Evolutionary conservation across 2,888 invertebrate genomes (phyloP), one percentile per base, ranked within the genome.

Genomic region (Dendrolimus pini): DNA sequence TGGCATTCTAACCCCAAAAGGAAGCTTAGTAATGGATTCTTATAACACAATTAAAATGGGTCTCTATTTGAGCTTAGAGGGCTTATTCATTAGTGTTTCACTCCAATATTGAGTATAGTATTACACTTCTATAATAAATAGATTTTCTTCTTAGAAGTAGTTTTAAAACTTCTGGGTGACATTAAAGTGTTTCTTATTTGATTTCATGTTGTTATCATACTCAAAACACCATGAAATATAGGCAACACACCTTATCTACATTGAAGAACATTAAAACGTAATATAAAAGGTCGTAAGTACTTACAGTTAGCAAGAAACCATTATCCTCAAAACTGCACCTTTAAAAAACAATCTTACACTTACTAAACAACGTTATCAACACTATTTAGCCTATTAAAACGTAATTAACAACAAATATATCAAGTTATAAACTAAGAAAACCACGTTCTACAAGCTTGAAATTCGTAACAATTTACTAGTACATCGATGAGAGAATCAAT

Each of bases 381-480:
- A 9, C 47, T 47, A 47, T 47, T 47, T 47, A 47, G 12, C 47
- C 9, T 47, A 47, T 47, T 10, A 10, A 47, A 10, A 10, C 47
- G 47, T 47, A 47, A 47, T 12, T 10, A 47, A 47, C 47, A 47
- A 47, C 47, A 47, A 10, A 47, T 54, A 12, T 13, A n/a, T 54
- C 52, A 42, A 18, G 54, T 18, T 53, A 18, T n/a, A 13, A 57
- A 47, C 47, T 47, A 7, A 47, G 12, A 47, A 47, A 47, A 47
- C 30, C 47, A 69, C 67, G 59, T 69, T 63, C 57, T 13, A 55
- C 18, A 60, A 58, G 57, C 60, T 66, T 53, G 62, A 56, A 62
- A 9, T 59, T 59, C 61, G 59, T 65, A 67, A 62, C 74, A 77
- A 80, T 81, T 77, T 76, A 77, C 76, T 74, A 74, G 64, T 62